Evolutionary conservation across 2,888 invertebrate genomes (phyloP), one percentile per base, ranked within the genome.

Genomic region (Platycheirus albimanus): DNA sequence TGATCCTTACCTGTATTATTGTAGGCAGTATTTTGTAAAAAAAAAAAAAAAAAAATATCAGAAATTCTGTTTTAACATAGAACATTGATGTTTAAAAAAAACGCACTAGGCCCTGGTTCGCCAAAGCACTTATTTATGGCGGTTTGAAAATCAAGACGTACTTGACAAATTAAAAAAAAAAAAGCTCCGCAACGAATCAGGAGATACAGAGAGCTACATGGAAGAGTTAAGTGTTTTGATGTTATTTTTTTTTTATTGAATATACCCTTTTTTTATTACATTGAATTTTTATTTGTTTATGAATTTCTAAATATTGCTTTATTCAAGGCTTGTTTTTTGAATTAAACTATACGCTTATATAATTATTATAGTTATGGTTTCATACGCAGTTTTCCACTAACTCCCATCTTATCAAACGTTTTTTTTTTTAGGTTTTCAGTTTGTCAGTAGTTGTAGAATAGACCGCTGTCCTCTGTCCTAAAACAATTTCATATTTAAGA

Each of bases 301-400:
- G 61, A 58, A 28, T 58, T 38, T 58, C 45, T 58, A 70, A 47
- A 47, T 70, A 70, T 70, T 70, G 70, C 70, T 70, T 70, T 47
- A 41, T 70, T 70, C 36, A 58, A 70, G 56, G 70, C 33, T 38
- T 33, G 45, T 20, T 41, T 20, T 41, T 61, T 61, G 45, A 52
- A 20, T 66, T 66, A 8, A 56, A 30, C 33, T 45, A 43, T 33
- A 6, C 43, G n/a, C 24, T 36, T 36, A 47, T 43, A 45, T 30
- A 19, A 20, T 28, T 28, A 7, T 20, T 11, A 38, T 56, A 56
- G 15, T 38, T 41, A 38, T 38, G 36, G 13, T 38, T 38, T n/a
- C 19, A 20, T 13, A 54, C 36, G 19, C 36, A 38, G 13, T 54
- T 20, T 17, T 36, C 20, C 19, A 15, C 56, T 61, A 38, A 61